Base-by-base conservation (phyloP, 1,140 invertebrate genomes). In the Drosophila ironensis region DNA sequence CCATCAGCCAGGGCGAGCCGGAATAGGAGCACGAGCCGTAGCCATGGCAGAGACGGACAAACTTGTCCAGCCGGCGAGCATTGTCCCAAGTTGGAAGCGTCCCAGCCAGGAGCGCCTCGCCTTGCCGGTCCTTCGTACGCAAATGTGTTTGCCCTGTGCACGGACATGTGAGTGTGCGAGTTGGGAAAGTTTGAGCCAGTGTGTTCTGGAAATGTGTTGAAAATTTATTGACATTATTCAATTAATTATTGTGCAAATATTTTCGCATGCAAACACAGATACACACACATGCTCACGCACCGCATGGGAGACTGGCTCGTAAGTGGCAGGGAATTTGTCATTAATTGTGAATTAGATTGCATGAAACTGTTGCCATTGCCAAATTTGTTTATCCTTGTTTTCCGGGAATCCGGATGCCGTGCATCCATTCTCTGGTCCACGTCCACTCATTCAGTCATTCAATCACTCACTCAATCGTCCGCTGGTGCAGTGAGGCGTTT, bases 171-270 rank as follows among this genome's bases (percentile, higher is more conserved):
- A 19, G 42, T 42, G 64, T 69, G 19, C 19, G 41, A 30, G 37
- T 41, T 41, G 44, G 40, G 54, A 82, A 82, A 78, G 80, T 82
- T 82, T 82, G 28, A 73, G 44, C 33, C 6, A 37, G 33, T 46
- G 66, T 67, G 72, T 57, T n/a, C 57, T 69, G 71, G 40, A 81
- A 72, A 88, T 88, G 87, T 88, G 87, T 88, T 86, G 80, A 86
- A 89, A 89, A 77, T 86, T 80, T 88, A 87, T 89, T 88, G 87
- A 87, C 82, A 89, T 89, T 88, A 86, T 77, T 88, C 87, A 89
- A 88, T 89, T 89, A 87, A 88, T 89, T 88, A 87, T 87, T 87
- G 82, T 89, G 75, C 70, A 89, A 89, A 88, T 89, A 89, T 88
- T 88, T 88, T 80, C 66, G 53, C 78, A 63, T 24, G 72, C 74